Evolutionary conservation across 2,888 invertebrate species (phyloP).

Genomic region (Drosophila anceps): DNA sequence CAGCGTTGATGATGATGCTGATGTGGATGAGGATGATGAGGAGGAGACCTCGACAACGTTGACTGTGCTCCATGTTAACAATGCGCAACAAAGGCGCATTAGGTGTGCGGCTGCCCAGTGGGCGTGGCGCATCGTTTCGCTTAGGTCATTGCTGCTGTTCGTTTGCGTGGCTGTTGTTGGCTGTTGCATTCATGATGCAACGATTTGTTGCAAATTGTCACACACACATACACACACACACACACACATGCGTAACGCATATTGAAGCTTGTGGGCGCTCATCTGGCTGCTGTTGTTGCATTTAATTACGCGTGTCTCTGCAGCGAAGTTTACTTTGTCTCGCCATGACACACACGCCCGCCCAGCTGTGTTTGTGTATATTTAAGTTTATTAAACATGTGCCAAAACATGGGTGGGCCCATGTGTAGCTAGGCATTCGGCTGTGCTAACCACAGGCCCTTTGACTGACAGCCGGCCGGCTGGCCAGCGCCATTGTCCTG

Average conservation of each 20-base stretch:
- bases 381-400: slow-evolving; percentile 76
- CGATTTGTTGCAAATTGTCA: slow-evolving; percentile 74
- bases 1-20: slow-evolving; percentile 66
- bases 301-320: slow-evolving; percentile 75
- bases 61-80: slow-evolving; percentile 55
- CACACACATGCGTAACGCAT: background rate
- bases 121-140: slow-evolving; percentile 10
- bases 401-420: slow-evolving; percentile 4
- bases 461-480: slow-evolving; percentile 40
- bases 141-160: slow-evolving; percentile 44
- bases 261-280: slow-evolving; percentile 23
- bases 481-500: slow-evolving; percentile 15
- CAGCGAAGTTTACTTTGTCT: slow-evolving; percentile 72
- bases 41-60: slow-evolving; percentile 36
- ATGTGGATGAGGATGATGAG: slow-evolving; percentile 27
- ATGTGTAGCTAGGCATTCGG: background rate
- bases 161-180: slow-evolving; percentile 54
- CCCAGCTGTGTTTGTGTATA: slow-evolving; percentile 34
- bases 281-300: slow-evolving; percentile 65
- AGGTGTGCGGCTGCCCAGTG: slow-evolving; percentile 58
- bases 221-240: background rate
- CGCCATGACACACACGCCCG: slow-evolving; percentile 49
- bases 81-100: slow-evolving; percentile 74
- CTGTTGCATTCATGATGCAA: slow-evolving; percentile 67
- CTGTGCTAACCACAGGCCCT: slow-evolving; percentile 33